Evolutionary conservation across 1,140 invertebrate species (phyloP), one percentile per base, ranked within the genome.

Genomic region (Planococcus citri): DNA sequence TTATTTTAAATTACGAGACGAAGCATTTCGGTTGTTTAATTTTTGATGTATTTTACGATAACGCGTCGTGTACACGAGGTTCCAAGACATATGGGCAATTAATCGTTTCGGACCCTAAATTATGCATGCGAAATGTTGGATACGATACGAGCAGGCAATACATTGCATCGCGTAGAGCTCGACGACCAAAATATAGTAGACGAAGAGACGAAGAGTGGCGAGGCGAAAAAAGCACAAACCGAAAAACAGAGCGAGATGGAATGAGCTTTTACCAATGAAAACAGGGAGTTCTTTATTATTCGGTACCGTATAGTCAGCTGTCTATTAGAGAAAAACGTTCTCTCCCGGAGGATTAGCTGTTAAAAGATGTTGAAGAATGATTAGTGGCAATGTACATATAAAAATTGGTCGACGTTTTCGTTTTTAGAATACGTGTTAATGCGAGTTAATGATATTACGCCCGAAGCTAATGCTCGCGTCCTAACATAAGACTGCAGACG

Each of bases 101-200:
- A 64, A 64, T 64, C 60, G 60, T 64, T 27, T 64, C 60, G 22
- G 60, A 25, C 25, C 22, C 60, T 64, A 64, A 64, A 64, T 64
- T 64, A 64, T 64, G 60, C 60, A 64, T 64, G 22, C 60, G 25
- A 64, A 25, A 51, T 51, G 41, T 51, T 20, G 41, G 17, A 33
- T 33, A 33, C n/a, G n/a, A n/a, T 33, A 33, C 29, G 29, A 33
- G 29, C 12, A 12, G 29, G 12, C 29, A 3, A 33, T 12, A 33
- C 29, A 12, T 33, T 33, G 12, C 29, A n/a, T n/a, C 29, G 29
- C 29, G n/a, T n/a, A n/a, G n/a, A 33, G 29, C 29, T 6, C 29
- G 29, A 33, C 29, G 29, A 33, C 29, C 29, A 33, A 33, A 33
- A 12, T 12, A n/a, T n/a, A n/a, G 33, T 14, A 8, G 33, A 14